Conservation (phyloP, 2,888 invertebrate genomes). For the Girardia tigrina region DNA sequence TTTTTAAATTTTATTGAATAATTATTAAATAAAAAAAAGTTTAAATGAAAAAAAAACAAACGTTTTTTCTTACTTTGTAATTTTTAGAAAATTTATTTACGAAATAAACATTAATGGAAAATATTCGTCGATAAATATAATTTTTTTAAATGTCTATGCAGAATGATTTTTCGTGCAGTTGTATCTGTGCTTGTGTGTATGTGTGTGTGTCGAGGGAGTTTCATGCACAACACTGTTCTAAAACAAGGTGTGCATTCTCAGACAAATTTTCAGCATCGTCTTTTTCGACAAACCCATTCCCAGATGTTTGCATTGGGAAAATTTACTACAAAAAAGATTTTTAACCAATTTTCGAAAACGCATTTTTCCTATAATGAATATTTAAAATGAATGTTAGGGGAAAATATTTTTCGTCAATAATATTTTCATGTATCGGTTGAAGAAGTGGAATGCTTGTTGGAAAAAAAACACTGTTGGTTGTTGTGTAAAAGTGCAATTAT, state of each 20-base stretch:
- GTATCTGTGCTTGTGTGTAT: background rate
- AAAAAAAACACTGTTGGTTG: background rate
- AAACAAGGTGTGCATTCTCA: background rate
- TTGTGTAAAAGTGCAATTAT: background rate
- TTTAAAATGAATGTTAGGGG: background rate
- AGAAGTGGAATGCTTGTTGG: background rate
- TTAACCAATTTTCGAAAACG: background rate
- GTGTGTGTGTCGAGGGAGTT: background rate
- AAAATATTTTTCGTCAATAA: background rate
- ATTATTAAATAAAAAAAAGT: background rate
- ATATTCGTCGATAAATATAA: slow-evolving; percentile 12
- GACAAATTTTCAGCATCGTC: background rate
- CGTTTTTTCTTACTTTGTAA: background rate
- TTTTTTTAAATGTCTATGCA: background rate
- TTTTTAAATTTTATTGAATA: background rate
- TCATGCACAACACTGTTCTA: background rate
- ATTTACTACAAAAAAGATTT: background rate
- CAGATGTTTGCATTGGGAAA: slow-evolving; percentile 17
- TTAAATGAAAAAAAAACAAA: too few relatives aligned
- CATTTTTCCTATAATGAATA: too few relatives aligned
- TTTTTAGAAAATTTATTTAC: background rate
- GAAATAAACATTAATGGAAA: slow-evolving; percentile 13
- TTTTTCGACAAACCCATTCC: background rate
- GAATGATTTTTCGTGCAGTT: background rate
- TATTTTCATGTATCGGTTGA: background rate